These are phyloP conservation scores for Hirtodrosophila duncani DNA, from an alignment of 2,888 invertebrate species.

Conservation along the genomic window DNA sequence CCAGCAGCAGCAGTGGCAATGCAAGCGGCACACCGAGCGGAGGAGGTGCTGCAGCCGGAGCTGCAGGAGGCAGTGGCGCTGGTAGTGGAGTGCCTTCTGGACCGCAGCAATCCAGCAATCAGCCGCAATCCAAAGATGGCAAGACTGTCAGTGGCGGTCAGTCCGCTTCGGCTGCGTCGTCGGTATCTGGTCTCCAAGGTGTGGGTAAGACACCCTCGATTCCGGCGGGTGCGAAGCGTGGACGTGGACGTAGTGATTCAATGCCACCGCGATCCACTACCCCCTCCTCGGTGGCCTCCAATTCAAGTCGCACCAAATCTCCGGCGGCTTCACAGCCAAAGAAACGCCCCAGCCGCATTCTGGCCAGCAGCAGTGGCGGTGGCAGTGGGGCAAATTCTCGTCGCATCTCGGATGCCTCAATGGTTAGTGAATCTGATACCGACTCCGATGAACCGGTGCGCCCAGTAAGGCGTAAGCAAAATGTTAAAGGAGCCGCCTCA, in stretches of 20 bases:
- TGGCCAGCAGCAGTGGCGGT: constrained; percentile 47
- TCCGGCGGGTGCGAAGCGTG: constrained; percentile 78
- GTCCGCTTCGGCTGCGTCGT: too few relatives aligned
- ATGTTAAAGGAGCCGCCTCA: constrained; percentile 29
- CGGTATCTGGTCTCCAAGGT: constrained; percentile 15
- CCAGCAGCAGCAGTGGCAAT: constrained; percentile 41
- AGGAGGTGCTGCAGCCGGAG: not conserved
- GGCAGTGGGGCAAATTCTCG: constrained; percentile 69
- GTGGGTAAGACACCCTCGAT: constrained; percentile 26
- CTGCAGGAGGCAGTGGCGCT: not conserved
- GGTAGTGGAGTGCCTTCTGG: too few relatives aligned
- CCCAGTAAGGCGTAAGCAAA: constrained; percentile 67
- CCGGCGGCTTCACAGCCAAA: constrained; percentile 80
- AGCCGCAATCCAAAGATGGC: constrained; percentile 18
- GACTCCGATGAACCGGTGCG: constrained; percentile 79
- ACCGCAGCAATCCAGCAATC: constrained; percentile 5
- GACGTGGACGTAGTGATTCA: constrained; percentile 79
- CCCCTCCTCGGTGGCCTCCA: constrained; percentile 82
- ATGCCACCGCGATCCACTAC: constrained; percentile 82
- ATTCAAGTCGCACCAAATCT: constrained; percentile 83
- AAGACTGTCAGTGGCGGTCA: too few relatives aligned
- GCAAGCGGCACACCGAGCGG: constrained; percentile 5
- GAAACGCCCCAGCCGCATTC: constrained; percentile 78
- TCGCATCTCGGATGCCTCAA: constrained; percentile 80
- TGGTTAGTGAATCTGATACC: constrained; percentile 81